phyloP scores from a whole-genome alignment of 2,888 invertebrate species.

The Rhagium mordax region DNA sequence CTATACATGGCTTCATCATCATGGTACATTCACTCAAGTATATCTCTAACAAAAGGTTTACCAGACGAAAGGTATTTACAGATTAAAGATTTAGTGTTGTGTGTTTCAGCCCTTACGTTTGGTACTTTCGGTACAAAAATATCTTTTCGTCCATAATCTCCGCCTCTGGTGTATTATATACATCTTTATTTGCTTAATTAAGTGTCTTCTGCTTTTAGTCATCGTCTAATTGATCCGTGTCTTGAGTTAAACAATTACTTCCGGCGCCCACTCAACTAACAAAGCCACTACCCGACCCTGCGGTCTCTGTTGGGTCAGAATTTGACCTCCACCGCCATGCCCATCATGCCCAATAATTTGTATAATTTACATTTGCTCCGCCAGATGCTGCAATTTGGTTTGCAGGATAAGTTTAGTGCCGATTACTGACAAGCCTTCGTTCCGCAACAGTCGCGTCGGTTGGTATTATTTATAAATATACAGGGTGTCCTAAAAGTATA shows the following conservation, averaged over 20 bases:
- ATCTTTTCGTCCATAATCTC: too few species aligned
- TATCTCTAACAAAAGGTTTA: too few species aligned
- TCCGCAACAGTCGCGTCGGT: not conserved
- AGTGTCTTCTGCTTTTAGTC: conserved; percentile 30
- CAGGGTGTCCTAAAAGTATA: not conserved
- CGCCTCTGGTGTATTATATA: not conserved
- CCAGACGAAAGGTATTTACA: too few species aligned
- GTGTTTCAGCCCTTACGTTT: too few species aligned
- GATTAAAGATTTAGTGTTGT: too few species aligned
- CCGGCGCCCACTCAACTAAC: conserved; percentile 45
- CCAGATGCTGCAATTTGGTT: conserved; percentile 29
- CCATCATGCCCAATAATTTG: conserved; percentile 32
- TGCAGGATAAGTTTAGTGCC: not conserved
- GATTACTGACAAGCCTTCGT: not conserved
- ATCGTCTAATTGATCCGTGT: conserved; percentile 34
- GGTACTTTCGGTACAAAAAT: too few species aligned
- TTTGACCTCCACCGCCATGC: conserved; percentile 25
- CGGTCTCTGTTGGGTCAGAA: conserved; percentile 25
- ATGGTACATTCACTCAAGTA: too few species aligned
- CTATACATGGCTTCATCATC: too few species aligned
- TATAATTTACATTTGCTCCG: conserved; percentile 26
- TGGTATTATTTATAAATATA: not conserved
- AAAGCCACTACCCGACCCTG: conserved; percentile 34
- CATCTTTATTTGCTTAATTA: not conserved
- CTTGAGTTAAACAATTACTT: conserved; percentile 45